phyloP scores from a whole-genome alignment of 2,888 invertebrate species.

The Cantharis lateralis region DNA sequence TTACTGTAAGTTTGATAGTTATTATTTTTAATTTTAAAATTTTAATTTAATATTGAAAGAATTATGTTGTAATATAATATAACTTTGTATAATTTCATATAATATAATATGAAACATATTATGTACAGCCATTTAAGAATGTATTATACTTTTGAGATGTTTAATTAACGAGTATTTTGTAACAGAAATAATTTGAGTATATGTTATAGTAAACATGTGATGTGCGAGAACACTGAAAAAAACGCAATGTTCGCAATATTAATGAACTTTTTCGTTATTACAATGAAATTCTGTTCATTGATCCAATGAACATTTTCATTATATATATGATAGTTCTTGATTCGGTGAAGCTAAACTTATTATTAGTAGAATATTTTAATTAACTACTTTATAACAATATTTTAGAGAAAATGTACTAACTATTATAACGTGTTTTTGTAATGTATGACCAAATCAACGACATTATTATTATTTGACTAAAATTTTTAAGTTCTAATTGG shows the following conservation, averaged over 20 bases:
- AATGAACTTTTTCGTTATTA: too few relatives aligned
- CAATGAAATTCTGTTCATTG: too few relatives aligned
- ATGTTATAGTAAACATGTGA: slow-evolving; percentile 2
- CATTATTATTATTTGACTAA: slow-evolving; percentile 15
- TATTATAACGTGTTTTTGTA: slow-evolving; percentile 3
- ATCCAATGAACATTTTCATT: too few relatives aligned
- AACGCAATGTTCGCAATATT: too few relatives aligned
- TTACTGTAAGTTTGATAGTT: too few relatives aligned
- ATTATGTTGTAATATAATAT: background rate
- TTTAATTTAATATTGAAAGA: too few relatives aligned
- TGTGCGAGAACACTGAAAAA: background rate
- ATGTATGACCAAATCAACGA: slow-evolving; percentile 34
- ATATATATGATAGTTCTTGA: too few relatives aligned
- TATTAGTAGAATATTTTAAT: background rate
- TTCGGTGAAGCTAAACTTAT: background rate
- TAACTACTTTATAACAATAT: background rate
- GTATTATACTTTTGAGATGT: background rate
- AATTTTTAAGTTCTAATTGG: slow-evolving; percentile 36
- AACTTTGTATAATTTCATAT: background rate
- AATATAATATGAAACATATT: background rate
- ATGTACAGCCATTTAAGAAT: background rate
- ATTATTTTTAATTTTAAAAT: too few relatives aligned
- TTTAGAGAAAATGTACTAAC: background rate
- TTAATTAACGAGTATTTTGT: background rate
- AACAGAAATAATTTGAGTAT: background rate